Base-by-base conservation (phyloP, 2,888 invertebrate species). In the Dione vanillae region DNA sequence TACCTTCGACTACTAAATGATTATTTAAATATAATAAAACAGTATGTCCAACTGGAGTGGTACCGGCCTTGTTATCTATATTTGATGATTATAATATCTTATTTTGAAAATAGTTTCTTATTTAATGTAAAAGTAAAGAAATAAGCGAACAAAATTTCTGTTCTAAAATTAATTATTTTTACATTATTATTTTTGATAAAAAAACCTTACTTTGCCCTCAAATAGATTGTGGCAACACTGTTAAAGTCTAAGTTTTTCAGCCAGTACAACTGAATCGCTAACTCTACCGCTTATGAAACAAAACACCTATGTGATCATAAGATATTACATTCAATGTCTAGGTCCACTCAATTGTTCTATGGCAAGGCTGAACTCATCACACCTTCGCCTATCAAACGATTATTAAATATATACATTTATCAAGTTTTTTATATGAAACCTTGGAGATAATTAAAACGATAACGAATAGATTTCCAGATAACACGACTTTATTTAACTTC, bases 351-450 rank as follows among this genome's bases (percentile, higher is more conserved):
- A 87, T 89, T 90, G 90, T 91, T 90, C 89, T 85, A 89, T 84
- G 86, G 85, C 92, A 92, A 92, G 92, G 92, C 88, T 91, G 83
- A 90, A 91, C 91, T 90, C 91, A 91, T 92, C 92, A 91, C 90
- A 90, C 90, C 88, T 85, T 86, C 83, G 85, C 86, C 80, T 85
- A 82, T 82, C 81, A 85, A 85, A 85, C 82, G 82, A 69, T 74
- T 76, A 74, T 87, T 86, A 81, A 85, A 85, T 86, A 84, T 82
- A 85, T 85, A 84, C 72, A 77, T 67, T 69, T 69, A 74, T 74
- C 65, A 69, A 65, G 80, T 81, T 85, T 82, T 81, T 82, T 83
- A 80, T 82, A 80, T 77, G 82, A 78, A 78, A 62, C 87, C 87
- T 87, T 86, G 86, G 79, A 81, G 82, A 82, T 87, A 84, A 86